phyloP scores from a whole-genome alignment of 2,113 vertebrate genomes.

The Hassar affinis region DNA sequence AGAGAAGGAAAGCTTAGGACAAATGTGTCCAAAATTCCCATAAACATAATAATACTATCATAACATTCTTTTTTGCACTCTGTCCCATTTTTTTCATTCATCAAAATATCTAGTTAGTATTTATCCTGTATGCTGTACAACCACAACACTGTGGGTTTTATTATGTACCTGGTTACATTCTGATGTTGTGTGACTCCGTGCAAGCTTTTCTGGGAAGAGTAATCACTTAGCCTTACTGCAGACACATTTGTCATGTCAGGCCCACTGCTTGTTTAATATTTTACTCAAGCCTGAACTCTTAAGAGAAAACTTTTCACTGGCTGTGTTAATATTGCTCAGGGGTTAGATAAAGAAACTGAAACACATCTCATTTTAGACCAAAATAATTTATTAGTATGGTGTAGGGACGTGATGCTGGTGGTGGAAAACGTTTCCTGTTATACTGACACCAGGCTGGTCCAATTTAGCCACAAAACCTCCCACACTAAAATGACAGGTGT shows the following conservation, averaged over 20 bases:
- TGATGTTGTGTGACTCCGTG: not conserved
- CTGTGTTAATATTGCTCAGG: not conserved
- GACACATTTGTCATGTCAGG: not conserved
- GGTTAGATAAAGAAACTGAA: no score
- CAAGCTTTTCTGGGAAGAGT: not conserved
- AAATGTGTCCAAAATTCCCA: not conserved
- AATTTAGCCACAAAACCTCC: no score
- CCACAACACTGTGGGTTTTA: not conserved
- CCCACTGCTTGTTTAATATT: conserved; percentile 12
- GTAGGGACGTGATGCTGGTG: no score
- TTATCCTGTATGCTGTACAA: not conserved
- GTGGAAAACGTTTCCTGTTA: no score
- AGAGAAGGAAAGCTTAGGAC: not conserved
- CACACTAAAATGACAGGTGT: no score
- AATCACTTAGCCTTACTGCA: not conserved
- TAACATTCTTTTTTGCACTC: not conserved
- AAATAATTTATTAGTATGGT: no score
- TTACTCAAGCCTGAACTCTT: not conserved
- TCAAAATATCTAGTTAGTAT: not conserved
- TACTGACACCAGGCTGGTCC: no score
- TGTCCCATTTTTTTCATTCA: not conserved
- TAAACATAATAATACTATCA: not conserved
- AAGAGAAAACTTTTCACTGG: not conserved
- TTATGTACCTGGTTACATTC: not conserved
- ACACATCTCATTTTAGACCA: no score